A percentile compares a stretch with the other conserved stretches of the same genome.
Evolutionary conservation across 2,113 vertebrate genomes (phyloP).

Genomic region (Poeciliopsis prolifica): DNA sequence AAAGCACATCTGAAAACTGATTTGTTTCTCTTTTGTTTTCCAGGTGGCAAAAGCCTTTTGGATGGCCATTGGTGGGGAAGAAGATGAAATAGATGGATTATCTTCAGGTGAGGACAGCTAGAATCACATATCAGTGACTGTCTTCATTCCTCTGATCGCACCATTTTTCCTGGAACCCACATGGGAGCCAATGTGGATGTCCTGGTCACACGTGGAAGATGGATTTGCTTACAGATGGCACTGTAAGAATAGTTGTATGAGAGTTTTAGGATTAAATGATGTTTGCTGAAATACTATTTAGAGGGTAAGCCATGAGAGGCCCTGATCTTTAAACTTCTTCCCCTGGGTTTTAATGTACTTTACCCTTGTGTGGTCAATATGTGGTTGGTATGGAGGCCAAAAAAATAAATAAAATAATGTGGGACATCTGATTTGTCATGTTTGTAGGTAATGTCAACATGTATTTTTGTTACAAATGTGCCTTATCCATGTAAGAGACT

Average conservation of each 20-base stretch:
- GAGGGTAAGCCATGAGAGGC: conserved; percentile 23
- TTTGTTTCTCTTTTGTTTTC: conserved; percentile 16
- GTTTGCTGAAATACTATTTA: conserved; percentile 47
- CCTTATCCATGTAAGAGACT: conserved; percentile 53
- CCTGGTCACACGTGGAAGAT: conserved; percentile 36
- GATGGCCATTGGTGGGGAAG: conserved; percentile 97
- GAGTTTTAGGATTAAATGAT: conserved; percentile 39
- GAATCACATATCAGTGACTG: conserved; percentile 17
- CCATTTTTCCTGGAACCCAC: conserved; percentile 35
- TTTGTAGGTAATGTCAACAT: conserved; percentile 48
- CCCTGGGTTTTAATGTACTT: conserved; percentile 9
- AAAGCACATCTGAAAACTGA: too few species aligned
- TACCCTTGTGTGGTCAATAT: conserved; percentile 20
- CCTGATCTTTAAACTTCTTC: conserved; percentile 13
- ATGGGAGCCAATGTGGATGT: conserved; percentile 37
- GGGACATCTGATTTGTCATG: conserved; percentile 33
- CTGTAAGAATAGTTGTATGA: conserved; percentile 42
- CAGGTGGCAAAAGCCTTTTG: conserved; percentile 99
- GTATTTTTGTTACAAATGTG: conserved; percentile 61
- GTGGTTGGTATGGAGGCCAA: conserved; percentile 4
- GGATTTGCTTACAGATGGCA: conserved; percentile 40
- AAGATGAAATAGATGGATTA: conserved; percentile 93
- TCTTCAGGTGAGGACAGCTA: conserved; percentile 94
- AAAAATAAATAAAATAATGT: conserved; percentile 1
- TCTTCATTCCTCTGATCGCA: conserved; percentile 34